Base-by-base conservation (phyloP, 1,140 invertebrate genomes). In the Zeugodacus cucurbitae region DNA sequence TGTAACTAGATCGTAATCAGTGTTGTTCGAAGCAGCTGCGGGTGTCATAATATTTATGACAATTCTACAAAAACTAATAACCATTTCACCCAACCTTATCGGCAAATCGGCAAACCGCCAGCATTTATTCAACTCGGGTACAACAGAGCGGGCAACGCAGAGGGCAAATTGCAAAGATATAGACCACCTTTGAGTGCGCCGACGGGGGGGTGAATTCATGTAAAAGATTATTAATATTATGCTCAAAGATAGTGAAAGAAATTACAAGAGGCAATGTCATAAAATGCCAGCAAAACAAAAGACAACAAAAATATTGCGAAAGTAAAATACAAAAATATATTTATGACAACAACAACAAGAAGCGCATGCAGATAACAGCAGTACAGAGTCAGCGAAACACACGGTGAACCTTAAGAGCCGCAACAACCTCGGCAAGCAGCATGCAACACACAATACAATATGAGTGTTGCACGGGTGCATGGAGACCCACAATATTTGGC, bases 11-110 rank as follows among this genome's bases (percentile, higher is more conserved):
- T 26, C 4, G 64, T 70, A 70, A 34, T 70, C 26, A 70, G 64
- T 32, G 64, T 26, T 11, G 32, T 4, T 26, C 64, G 26, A 2
- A 34, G 64, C 64, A 70, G 64, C 26, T 82, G 74, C 34, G 67
- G 54, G 85, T 89, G 89, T 89, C 89, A 89, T 88, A 88, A 89
- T 82, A 89, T 88, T 89, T 88, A 89, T 89, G 88, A 86, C 78
- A 86, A 62, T 87, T 89, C 87, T 41, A 11, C 22, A 67, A 88
- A 88, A 88, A 87, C 64, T 22, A 88, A 58, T 37, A 48, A 22
- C 64, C 64, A 85, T 88, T 59, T 37, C 62, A 67, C 32, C 29
- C 8, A 41, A 37, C 4, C 41, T 67, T 70, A 70, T 48, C 64
- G 41, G 44, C 64, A 41, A 78, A 88, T 57, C 32, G 26, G 7